A percentile compares a stretch with the other conserved stretches of the same genome.
These are phyloP conservation scores for Crotalus helleri DNA, from an alignment of 2,113 vertebrate species.

Conservation along the genomic window DNA sequence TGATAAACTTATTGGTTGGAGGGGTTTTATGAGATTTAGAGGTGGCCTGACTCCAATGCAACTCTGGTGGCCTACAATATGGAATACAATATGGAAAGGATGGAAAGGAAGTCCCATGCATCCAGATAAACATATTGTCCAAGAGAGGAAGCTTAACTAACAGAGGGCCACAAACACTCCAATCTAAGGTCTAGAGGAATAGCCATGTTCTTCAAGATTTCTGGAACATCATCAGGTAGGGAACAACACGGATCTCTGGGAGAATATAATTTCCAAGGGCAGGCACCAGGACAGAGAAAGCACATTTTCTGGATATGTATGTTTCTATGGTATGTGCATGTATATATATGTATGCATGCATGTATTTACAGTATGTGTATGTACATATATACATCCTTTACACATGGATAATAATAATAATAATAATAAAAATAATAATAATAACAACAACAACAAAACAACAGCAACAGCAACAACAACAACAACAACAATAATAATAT, in stretches of 20 bases:
- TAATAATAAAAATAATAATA: no score
- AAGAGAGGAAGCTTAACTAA: not conserved
- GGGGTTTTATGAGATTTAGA: not conserved
- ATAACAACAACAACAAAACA: no score
- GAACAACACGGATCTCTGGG: not conserved
- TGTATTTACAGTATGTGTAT: not conserved
- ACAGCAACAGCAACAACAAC: no score
- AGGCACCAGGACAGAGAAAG: not conserved
- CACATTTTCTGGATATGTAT: not conserved
- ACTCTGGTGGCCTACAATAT: not conserved
- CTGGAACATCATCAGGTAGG: not conserved
- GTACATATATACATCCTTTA: no score
- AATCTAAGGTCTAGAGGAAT: not conserved
- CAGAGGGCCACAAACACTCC: not conserved
- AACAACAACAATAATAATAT: no score
- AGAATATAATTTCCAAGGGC: not conserved
- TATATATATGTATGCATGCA: not conserved
- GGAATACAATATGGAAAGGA: not conserved
- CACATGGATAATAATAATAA: no score
- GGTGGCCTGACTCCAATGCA: not conserved
- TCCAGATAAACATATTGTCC: not conserved
- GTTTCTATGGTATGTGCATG: not conserved
- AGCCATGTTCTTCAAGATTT: not conserved
- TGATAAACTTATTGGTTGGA: not conserved
- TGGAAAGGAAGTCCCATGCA: not conserved